Evolutionary conservation across 2,888 invertebrate species (phyloP).

Genomic region (Dioctria rufipes): DNA sequence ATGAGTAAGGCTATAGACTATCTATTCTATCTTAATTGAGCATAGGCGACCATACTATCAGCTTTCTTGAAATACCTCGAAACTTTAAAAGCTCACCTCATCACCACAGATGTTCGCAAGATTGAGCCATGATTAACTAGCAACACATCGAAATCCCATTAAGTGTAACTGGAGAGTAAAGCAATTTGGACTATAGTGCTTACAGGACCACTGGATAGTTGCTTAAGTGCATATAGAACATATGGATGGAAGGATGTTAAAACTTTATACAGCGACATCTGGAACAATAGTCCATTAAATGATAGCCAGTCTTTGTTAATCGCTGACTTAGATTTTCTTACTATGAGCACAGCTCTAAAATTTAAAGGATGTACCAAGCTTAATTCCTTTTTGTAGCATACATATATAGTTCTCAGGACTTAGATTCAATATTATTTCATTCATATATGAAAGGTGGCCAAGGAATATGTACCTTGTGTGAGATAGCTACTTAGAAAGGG

Average conservation of each 20-base stretch:
- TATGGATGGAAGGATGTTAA: background rate
- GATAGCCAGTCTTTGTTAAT: no score
- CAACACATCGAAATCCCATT: constrained; percentile 46
- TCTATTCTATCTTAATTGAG: background rate
- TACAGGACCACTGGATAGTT: constrained; percentile 23
- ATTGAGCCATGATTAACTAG: constrained; percentile 29
- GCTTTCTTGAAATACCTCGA: background rate
- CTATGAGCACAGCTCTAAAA: no score
- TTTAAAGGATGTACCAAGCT: no score
- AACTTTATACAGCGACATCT: background rate
- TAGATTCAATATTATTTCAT: no score
- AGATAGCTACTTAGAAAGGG: no score
- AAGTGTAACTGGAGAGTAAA: constrained; percentile 36
- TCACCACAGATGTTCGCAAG: background rate
- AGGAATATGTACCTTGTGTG: no score
- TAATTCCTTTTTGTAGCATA: no score
- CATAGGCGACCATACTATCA: background rate
- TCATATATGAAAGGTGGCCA: no score
- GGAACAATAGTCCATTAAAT: background rate
- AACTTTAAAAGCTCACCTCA: background rate
- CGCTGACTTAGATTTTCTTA: no score
- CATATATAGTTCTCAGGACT: no score
- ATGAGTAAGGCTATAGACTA: background rate
- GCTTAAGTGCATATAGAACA: constrained; percentile 3
- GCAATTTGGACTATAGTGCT: constrained; percentile 28